Evolutionary conservation across 2,113 vertebrate species (phyloP), one percentile per base, ranked within the genome.

Genomic region (Lagopus leucura): DNA sequence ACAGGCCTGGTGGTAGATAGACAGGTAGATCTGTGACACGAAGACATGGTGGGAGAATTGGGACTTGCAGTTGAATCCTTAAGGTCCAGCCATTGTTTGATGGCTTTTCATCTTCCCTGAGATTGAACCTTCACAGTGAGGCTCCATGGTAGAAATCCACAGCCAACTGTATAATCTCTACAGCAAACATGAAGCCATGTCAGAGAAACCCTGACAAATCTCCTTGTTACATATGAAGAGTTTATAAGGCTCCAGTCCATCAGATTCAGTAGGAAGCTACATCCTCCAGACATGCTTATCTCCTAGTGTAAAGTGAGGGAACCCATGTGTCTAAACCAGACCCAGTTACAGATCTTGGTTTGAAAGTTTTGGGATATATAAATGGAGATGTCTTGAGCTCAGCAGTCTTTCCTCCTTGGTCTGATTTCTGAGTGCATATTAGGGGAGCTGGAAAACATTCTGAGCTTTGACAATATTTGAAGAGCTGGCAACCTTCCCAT

Each of bases 391-490:
- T 73, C 40, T 85, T 85, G 67, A 43, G 64, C 66, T 20, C 28
- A 47, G 13, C 60, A 93, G 58, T 66, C 55, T 92, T 88, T 92
- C 21, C 45, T 89, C 34, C 50, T 71, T 50, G 52, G 60, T 77
- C 67, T 92, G 64, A 40, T 77, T 82, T 89, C 85, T 89, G 64
- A 52, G 22, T 61, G 43, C 15, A 8, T 83, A 48, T 82, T 43
- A 81, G n/a, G 32, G 60, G 19, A 91, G 17, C 65, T 83, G 87
- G 64, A 83, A 58, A 82, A 95, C 82, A 94, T 47, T 75, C 85
- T 90, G 34, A 92, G 43, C 79, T 74, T 30, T 52, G 72, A 88
- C 85, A 93, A 61, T 86, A 75, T 79, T 86, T 91, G 55, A 91
- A 88, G 60, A 94, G 72, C 58, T 93, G 89, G 75, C 87, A 93